Conservation (phyloP, 1,140 invertebrate species). For the Trichomalopsis sarcophagae region DNA sequence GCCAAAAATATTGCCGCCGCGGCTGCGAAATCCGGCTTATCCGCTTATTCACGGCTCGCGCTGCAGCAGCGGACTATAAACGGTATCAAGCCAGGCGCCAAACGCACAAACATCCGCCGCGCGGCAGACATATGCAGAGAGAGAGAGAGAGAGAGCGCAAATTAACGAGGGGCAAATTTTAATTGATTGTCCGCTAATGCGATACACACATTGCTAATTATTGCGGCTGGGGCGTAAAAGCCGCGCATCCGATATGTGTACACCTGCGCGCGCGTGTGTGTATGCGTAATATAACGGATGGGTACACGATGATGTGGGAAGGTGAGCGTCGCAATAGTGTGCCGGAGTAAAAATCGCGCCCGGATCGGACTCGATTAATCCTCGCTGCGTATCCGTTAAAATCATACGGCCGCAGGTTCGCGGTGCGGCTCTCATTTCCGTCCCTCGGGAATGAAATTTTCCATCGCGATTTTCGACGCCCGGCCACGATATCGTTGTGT, state of each 20-base stretch:
- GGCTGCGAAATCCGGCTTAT: slow-evolving; percentile 6
- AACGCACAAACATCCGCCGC: background rate
- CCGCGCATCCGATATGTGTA: background rate
- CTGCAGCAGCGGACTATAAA: background rate
- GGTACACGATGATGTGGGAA: background rate
- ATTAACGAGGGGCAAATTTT: slow-evolving; percentile 38
- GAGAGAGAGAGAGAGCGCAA: background rate
- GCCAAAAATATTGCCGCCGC: slow-evolving; percentile 13
- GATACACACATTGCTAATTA: slow-evolving; percentile 18
- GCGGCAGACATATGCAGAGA: background rate
- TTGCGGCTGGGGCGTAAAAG: background rate
- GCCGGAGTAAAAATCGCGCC: background rate
- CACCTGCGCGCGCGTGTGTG: background rate
- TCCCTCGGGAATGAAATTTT: slow-evolving; percentile 14
- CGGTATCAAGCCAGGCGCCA: background rate
- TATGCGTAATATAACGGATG: background rate
- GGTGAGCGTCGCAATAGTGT: background rate
- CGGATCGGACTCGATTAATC: slow-evolving; percentile 33
- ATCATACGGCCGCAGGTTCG: background rate
- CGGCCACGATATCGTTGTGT: background rate
- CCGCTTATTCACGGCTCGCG: slow-evolving; percentile 27
- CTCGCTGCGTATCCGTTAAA: background rate
- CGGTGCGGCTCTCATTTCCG: background rate
- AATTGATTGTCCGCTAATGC: slow-evolving; percentile 44
- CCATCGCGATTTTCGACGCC: slow-evolving; percentile 3